Conservation (phyloP, 2,113 vertebrate species). For the Percopsis transmontana region DNA sequence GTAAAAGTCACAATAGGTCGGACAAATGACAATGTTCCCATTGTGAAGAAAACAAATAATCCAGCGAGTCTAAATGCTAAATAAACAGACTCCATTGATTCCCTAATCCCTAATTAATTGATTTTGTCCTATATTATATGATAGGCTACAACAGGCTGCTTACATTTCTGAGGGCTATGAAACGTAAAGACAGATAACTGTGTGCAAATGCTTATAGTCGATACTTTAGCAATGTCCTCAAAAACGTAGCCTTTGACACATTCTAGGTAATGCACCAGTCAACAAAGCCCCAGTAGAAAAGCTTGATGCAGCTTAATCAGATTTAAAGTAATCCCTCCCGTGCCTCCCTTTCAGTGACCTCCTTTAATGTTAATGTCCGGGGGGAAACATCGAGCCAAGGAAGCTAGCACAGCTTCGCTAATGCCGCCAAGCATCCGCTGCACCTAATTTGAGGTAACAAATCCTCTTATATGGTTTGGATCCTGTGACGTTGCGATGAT, state of each 20-base stretch:
- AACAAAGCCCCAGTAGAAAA: too few relatives aligned
- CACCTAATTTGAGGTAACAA: constrained; percentile 36
- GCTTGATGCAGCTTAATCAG: too few relatives aligned
- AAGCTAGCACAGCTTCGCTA: constrained; percentile 16
- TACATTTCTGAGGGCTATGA: constrained; percentile 1
- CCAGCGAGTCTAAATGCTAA: neutral
- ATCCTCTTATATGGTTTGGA: constrained; percentile 60
- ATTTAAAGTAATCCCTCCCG: neutral
- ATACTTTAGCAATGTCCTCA: neutral
- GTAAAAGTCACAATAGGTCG: neutral
- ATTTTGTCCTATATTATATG: constrained; percentile 60
- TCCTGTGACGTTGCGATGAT: constrained; percentile 17
- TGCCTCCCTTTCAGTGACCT: neutral
- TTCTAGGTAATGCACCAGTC: neutral
- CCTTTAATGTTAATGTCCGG: constrained; percentile 22
- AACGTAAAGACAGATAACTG: neutral
- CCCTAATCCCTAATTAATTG: neutral
- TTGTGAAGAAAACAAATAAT: neutral
- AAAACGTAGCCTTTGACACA: neutral
- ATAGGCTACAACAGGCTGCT: constrained; percentile 47
- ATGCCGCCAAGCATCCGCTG: constrained; percentile 18
- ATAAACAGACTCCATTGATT: neutral
- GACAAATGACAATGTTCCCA: neutral
- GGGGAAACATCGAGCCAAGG: constrained; percentile 26
- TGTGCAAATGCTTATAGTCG: too few relatives aligned